Evolutionary conservation across 2,888 invertebrate genomes (phyloP).

Genomic region (Drosophila cracens): DNA sequence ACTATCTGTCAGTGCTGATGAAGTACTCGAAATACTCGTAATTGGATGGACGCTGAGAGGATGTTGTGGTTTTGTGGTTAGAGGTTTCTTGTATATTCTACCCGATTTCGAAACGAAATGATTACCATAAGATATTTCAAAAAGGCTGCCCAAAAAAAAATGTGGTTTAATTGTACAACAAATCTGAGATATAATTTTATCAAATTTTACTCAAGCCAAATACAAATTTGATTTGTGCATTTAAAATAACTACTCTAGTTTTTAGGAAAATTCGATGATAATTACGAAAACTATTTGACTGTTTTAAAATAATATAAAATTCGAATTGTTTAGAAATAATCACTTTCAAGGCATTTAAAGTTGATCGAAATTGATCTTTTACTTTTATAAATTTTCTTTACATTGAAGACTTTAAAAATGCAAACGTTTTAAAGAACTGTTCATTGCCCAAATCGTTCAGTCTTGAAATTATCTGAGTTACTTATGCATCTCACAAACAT

Average conservation of each 20-base stretch:
- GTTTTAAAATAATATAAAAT: background rate
- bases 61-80: slow-evolving; percentile 70
- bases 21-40: slow-evolving; percentile 37
- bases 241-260: background rate
- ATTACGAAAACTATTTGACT: background rate
- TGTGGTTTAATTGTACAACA: background rate
- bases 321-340: background rate
- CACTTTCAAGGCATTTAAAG: background rate
- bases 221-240: background rate
- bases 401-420: background rate
- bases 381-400: background rate
- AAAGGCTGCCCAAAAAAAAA: background rate
- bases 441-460: background rate
- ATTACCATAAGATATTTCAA: slow-evolving; percentile 23
- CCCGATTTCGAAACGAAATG: slow-evolving; percentile 9
- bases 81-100: background rate
- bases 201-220: background rate
- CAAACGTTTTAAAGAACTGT: background rate
- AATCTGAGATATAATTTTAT: background rate
- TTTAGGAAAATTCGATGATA: background rate
- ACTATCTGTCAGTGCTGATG: slow-evolving; percentile 43
- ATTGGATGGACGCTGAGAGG: slow-evolving; percentile 61
- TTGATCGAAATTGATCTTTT: background rate
- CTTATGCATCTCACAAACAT: background rate
- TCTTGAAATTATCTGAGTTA: background rate